Evolutionary conservation across 2,888 invertebrate species (phyloP), one percentile per base, ranked within the genome.

Genomic region (Stegana nigrithorax): DNA sequence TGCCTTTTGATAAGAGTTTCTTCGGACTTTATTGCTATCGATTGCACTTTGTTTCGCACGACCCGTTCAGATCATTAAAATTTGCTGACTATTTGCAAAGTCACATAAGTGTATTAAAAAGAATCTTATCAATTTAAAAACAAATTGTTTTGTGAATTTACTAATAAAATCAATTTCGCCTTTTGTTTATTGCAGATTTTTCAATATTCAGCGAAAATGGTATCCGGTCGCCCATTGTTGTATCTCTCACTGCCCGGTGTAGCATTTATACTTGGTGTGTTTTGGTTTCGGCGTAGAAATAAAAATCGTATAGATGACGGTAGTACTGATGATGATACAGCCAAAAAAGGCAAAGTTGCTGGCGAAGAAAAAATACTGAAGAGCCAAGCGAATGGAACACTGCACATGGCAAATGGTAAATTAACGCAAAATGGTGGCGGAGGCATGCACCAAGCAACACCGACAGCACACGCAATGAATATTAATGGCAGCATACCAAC

Each of bases 171-270:
- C 26, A 5, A 32, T 39, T 26, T 50, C 4, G 8, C 26, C 25
- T 50, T 50, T 50, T 12, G 25, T n/a, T 27, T 4, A 42, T 77
- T 70, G 23, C 64, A 80, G 76, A 78, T 73, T 77, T 60, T 79
- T 78, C 83, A 83, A 81, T 79, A 83, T 83, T 83, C 80, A 78
- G 73, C 76, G 78, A 83, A 84, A 88, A 93, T 93, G 93, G 91
- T 92, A 87, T 90, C 91, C 84, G 89, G 90, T 87, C 90, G 91
- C 84, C 93, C 92, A 86, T 85, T 93, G 82, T 88, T 93, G 84
- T 90, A 91, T 88, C 90, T 92, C 89, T 91, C 91, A 80, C 88
- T 93, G 78, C 93, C 93, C 83, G 91, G 92, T 79, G 89, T 93
- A 87, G 93, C 92, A 79, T 89, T 93, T 80, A 88, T 93, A 81